Base-by-base conservation (phyloP, 1,140 invertebrate species). In the Cotesia vestalis region DNA sequence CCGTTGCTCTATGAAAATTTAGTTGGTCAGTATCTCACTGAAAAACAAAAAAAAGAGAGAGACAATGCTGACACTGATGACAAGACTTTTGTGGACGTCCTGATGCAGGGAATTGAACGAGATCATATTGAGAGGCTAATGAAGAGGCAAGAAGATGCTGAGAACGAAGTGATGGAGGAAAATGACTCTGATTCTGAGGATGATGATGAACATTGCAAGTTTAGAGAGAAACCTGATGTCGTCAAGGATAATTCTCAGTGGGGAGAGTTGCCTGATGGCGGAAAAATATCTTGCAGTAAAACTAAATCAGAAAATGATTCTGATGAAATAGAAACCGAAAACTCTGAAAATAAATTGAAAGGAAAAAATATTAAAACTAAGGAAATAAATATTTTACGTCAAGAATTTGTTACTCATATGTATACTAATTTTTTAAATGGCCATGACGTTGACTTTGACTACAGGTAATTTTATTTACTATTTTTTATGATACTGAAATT, bases 381-480 rank as follows among this genome's bases (percentile, higher is more conserved):
- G 73, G 90, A 93, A 85, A 87, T 90, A 78, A 83, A 89, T 59
- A 78, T 95, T n/a, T 81, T 96, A 1, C 89, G 90, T 73, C 89
- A 94, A 79, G 96, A 98, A 85, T 98, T 97, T 84, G 85, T 94
- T 12, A 91, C 92, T 52, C 90, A 93, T 74, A 98, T 98, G 96
- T 94, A 96, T 82, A 89, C 92, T 77, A 92, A 90, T 81, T 98
- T 98, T 85, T 81, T 98, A 36, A 89, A 92, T 77, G 96, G 96
- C 0, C 91, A 92, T 80, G 96, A 98, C 86, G 76, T 79, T 55
- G 91, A 94, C 77, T 94, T 95, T 89, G 94, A 97, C 85, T 98
- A 98, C 78, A 88, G 87, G 89, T 90, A 80, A 69, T 70, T 74
- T 55, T 60, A 40, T 38, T 40, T 36, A 67, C 14, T 34, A 36